phyloP scores from a whole-genome alignment of 2,888 invertebrate species.

The Bombylius discolor region DNA sequence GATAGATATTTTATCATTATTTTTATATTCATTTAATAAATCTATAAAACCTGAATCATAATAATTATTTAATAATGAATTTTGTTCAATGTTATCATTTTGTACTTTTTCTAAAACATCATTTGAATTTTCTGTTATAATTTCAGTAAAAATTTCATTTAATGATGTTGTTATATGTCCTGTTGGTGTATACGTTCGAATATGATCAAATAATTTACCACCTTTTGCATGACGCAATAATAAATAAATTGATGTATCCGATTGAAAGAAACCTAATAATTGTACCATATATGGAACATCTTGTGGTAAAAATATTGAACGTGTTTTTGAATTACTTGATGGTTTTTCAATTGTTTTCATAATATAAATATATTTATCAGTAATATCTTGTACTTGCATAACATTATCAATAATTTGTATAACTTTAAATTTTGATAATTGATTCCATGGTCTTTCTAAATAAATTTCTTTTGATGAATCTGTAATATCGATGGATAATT shows the following conservation, averaged over 20 bases:
- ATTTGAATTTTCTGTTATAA: constrained; percentile 7
- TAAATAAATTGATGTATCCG: constrained; percentile 33
- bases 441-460: constrained; percentile 34
- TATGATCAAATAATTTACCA: constrained; percentile 30
- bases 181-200: constrained; percentile 24
- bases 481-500: constrained; percentile 27
- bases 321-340: constrained; percentile 29
- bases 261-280: constrained; percentile 31
- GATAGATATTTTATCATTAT: not conserved
- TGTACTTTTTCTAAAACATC: too few relatives aligned
- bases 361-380: constrained; percentile 27
- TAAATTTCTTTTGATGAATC: constrained; percentile 17
- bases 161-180: constrained; percentile 11
- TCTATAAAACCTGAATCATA: constrained; percentile 9
- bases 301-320: constrained; percentile 33
- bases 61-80: not conserved
- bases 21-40: constrained; percentile 4
- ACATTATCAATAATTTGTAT: constrained; percentile 28
- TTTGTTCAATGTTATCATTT: not conserved
- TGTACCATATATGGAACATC: constrained; percentile 34
- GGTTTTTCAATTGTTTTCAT: constrained; percentile 36
- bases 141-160: constrained; percentile 25
- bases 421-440: constrained; percentile 34
- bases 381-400: constrained; percentile 34
- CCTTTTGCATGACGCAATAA: constrained; percentile 32